Base-by-base conservation (phyloP, 64 coral and sea anemone species). In the Trachythela sp. region DNA sequence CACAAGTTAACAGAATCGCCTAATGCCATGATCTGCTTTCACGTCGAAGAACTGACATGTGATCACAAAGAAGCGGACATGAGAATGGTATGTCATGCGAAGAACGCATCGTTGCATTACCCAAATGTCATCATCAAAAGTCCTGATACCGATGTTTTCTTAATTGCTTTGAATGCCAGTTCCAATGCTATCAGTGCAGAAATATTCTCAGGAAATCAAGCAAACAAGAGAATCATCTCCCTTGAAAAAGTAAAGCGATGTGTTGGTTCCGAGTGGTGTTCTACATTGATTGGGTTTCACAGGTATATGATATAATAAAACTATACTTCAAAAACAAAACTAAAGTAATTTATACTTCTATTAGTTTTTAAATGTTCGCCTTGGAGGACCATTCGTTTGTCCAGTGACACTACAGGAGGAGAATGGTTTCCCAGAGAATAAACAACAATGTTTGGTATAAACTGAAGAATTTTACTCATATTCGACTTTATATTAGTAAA, bases 171-270 rank as follows among this genome's bases (percentile, higher is more conserved):
- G 86, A 87, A 87, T 64, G 86, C 51, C 29, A 87, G 51, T 87
- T 87, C 29, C 86, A 67, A n/a, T n/a, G n/a, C 32, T 32, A 87
- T 87, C 38, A 87, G 54, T 68, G 86, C 49, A 67, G 50, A 87
- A 0, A 87, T 87, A 87, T 87, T 87, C 54, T 87, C 86, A 87
- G 86, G 86, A 67, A 64, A 14, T 87, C 86, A 87, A 87, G 33
- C 4, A 49, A 87, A 67, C 10, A 87, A 26, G 0, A 87, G 86
- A 88, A 87, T 87, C 86, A 87, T 64, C 7, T 13, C 30, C 86
- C 56, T 88, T 41, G 86, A 88, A 13, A 88, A 88, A 32, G 86
- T 88, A 27, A 88, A 88, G 56, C 86, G 36, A 88, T 4, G 38
- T 32, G 54, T 88, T 39, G 86, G 86, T 88, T 67, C 56, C 34